Percentiles rank a stretch among this genome's conserved stretches.
These are phyloP conservation scores for Automeris io DNA, from an alignment of 2,888 invertebrate species.

Conservation along the genomic window DNA sequence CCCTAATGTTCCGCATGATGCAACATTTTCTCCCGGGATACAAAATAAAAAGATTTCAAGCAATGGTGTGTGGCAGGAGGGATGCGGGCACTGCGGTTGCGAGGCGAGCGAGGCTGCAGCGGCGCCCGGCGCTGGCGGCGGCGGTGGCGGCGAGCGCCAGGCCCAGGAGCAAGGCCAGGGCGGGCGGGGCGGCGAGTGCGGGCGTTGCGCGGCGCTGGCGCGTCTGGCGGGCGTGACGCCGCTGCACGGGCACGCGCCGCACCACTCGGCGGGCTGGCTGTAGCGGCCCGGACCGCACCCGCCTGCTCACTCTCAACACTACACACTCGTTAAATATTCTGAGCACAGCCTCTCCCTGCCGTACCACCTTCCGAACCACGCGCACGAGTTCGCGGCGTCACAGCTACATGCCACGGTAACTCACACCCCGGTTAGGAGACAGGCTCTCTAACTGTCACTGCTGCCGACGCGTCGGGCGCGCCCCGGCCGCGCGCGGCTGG, in stretches of 20 bases:
- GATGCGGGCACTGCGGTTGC: constrained; percentile 42
- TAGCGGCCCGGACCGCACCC: constrained; percentile 30
- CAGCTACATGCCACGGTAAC: too few relatives aligned
- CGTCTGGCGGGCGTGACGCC: constrained; percentile 85
- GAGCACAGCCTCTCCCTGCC: too few relatives aligned
- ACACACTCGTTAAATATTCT: too few relatives aligned
- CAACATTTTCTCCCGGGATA: constrained; percentile 2
- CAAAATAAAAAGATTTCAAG: too few relatives aligned
- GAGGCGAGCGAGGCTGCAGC: constrained; percentile 18
- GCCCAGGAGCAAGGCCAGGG: constrained; percentile 12
- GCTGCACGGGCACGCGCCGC: constrained; percentile 82
- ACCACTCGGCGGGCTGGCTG: constrained; percentile 83
- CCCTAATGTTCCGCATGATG: too few relatives aligned
- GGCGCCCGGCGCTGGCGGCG: constrained; percentile 13
- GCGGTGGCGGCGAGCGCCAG: constrained; percentile 11
- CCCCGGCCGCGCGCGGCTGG: too few relatives aligned
- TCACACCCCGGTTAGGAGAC: too few relatives aligned
- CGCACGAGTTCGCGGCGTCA: too few relatives aligned
- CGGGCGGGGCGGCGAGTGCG: constrained; percentile 37
- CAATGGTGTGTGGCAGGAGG: constrained; percentile 25
- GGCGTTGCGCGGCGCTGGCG: constrained; percentile 78
- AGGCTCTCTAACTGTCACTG: too few relatives aligned
- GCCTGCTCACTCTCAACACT: not conserved
- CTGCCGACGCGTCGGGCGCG: too few relatives aligned
- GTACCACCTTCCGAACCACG: too few relatives aligned